These are phyloP conservation scores for Phytoseiulus persimilis DNA, from an alignment of 2,888 invertebrate species.

Conservation along the genomic window DNA sequence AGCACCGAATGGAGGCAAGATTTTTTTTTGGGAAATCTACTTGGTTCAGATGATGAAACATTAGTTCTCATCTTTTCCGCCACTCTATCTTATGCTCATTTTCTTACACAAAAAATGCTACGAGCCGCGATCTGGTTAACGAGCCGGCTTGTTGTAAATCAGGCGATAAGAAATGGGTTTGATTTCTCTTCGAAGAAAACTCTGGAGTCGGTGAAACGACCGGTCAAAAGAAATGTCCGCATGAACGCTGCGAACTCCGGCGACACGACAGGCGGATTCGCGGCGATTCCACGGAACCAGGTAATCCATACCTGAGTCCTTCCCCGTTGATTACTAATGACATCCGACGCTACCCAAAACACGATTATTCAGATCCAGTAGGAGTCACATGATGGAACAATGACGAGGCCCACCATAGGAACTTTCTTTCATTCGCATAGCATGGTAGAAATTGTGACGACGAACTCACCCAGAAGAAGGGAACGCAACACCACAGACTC, in stretches of 20 bases:
- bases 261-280: too few species aligned
- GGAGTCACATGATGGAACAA: neutral
- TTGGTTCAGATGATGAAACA: too few species aligned
- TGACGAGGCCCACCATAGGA: neutral
- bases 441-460: neutral
- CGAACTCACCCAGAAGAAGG: neutral
- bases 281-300: neutral
- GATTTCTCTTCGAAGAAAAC: neutral
- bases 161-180: neutral
- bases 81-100: too few species aligned
- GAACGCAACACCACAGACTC: neutral
- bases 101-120: too few species aligned
- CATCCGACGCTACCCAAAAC: neutral
- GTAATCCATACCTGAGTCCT: neutral
- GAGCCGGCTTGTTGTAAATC: neutral
- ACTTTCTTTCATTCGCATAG: neutral
- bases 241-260: neutral
- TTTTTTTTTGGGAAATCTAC: too few species aligned
- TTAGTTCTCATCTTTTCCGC: too few species aligned
- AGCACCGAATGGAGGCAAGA: too few species aligned
- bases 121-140: neutral
- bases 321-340: neutral
- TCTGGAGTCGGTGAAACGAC: neutral
- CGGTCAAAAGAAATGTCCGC: neutral
- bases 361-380: neutral